Percentiles rank a stretch among this genome's conserved stretches.
Evolutionary conservation across 2,797 vertebrate genomes (phyloP).

Genomic region (Galago senegalensis): DNA sequence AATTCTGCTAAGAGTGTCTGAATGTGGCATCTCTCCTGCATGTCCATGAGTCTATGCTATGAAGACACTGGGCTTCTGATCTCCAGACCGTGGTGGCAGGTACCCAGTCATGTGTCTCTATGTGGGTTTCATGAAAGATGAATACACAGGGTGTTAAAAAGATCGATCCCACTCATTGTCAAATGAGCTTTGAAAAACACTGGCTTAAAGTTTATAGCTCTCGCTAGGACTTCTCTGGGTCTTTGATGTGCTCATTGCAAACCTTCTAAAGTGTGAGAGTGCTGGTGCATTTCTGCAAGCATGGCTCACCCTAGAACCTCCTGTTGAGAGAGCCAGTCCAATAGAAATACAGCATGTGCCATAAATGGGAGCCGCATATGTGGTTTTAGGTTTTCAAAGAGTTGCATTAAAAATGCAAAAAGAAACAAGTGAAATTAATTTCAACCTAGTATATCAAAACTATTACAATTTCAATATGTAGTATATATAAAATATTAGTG

Average conservation of each 20-base stretch:
- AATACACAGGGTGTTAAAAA: background rate
- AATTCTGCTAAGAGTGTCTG: background rate
- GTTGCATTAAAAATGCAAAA: background rate
- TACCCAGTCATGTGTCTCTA: background rate
- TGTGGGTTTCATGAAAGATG: background rate
- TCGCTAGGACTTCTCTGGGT: background rate
- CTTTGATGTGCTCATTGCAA: background rate
- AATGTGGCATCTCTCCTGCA: background rate
- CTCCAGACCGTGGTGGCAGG: background rate
- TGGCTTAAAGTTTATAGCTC: background rate
- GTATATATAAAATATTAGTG: background rate
- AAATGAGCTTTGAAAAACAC: background rate
- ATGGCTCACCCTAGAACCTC: background rate
- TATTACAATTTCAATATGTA: background rate
- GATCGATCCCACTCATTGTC: background rate
- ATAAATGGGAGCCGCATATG: background rate
- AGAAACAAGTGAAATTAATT: background rate
- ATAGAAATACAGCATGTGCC: background rate
- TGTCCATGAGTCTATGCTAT: fast-evolving
- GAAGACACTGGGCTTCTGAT: background rate
- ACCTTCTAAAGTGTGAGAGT: background rate
- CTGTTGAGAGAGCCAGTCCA: background rate
- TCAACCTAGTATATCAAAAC: background rate
- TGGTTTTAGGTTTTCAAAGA: background rate
- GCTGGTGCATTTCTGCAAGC: background rate